Evolutionary conservation across 1,140 invertebrate genomes (phyloP).

Genomic region (Euwallacea fornicatus): DNA sequence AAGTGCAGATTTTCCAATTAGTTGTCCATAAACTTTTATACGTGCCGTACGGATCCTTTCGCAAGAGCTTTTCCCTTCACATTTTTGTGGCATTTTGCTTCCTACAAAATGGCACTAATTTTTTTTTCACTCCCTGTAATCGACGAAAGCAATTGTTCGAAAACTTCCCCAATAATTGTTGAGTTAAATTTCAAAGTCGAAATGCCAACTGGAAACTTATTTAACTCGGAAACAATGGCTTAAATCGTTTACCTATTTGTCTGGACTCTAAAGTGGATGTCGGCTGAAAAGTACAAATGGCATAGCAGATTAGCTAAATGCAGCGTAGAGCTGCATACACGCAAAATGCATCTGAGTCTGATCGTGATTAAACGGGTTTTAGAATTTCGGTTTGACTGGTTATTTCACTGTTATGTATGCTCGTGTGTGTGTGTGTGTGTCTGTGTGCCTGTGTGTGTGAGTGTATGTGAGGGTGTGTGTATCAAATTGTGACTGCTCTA

Average conservation of each 20-base stretch:
- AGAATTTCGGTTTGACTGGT: background rate
- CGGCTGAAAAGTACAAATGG: slow-evolving; percentile 5
- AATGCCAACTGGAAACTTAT: background rate
- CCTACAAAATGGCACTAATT: background rate
- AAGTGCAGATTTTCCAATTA: background rate
- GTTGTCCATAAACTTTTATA: background rate
- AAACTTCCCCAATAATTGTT: background rate
- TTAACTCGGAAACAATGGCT: slow-evolving; percentile 1
- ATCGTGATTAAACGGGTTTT: background rate
- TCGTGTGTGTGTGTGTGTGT: too few species aligned
- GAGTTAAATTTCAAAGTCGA: background rate
- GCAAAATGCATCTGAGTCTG: background rate
- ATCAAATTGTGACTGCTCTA: too few species aligned
- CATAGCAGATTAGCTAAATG: background rate
- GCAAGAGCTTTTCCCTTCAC: slow-evolving; percentile 23
- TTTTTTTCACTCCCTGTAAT: background rate
- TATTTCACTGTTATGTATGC: too few species aligned
- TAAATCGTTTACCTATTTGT: slow-evolving; percentile 4
- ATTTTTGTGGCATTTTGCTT: background rate
- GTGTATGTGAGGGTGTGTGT: too few species aligned
- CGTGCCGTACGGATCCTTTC: slow-evolving; percentile 3
- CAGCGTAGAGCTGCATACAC: background rate
- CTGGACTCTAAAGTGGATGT: background rate
- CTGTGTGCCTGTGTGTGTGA: too few species aligned
- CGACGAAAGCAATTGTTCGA: background rate